These are phyloP conservation scores for Sericinus montela DNA, from an alignment of 2,888 invertebrate genomes.

Conservation along the genomic window DNA sequence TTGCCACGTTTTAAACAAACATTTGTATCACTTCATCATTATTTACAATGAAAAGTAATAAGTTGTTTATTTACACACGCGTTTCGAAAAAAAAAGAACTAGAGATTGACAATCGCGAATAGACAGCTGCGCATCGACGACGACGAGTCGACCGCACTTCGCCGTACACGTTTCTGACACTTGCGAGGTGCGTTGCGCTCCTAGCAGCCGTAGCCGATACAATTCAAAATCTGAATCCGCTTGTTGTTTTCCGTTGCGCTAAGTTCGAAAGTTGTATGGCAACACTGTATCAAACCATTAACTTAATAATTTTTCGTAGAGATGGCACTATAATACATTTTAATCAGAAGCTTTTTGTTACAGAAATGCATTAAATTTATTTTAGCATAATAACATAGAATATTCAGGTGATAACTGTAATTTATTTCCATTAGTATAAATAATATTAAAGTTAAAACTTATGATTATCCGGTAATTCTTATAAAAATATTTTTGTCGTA, in stretches of 20 bases:
- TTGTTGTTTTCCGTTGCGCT: constrained; percentile 59
- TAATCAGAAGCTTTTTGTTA: no score
- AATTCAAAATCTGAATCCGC: constrained; percentile 63
- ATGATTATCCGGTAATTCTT: no score
- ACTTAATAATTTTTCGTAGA: constrained; percentile 9
- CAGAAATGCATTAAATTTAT: no score
- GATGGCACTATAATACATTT: constrained; percentile 18
- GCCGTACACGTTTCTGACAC: constrained; percentile 77
- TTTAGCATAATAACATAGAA: no score
- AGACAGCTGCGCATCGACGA: constrained; percentile 77
- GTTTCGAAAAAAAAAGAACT: constrained; percentile 72
- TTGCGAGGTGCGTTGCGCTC: constrained; percentile 36
- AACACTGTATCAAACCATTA: constrained; percentile 39
- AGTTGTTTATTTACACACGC: constrained; percentile 76
- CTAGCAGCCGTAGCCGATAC: constrained; percentile 40
- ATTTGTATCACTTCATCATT: constrained; percentile 70
- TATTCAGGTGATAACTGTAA: no score
- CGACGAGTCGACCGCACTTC: constrained; percentile 79
- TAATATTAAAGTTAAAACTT: no score
- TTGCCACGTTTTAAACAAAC: constrained; percentile 69
- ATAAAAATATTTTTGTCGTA: no score
- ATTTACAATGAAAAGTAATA: constrained; percentile 66
- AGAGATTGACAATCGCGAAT: constrained; percentile 67
- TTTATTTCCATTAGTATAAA: no score
- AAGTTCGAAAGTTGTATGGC: constrained; percentile 70